Percentiles rank a stretch among this genome's conserved stretches.
phyloP scores from a whole-genome alignment of 1,140 invertebrate genomes.

The Monochamus saltuarius region DNA sequence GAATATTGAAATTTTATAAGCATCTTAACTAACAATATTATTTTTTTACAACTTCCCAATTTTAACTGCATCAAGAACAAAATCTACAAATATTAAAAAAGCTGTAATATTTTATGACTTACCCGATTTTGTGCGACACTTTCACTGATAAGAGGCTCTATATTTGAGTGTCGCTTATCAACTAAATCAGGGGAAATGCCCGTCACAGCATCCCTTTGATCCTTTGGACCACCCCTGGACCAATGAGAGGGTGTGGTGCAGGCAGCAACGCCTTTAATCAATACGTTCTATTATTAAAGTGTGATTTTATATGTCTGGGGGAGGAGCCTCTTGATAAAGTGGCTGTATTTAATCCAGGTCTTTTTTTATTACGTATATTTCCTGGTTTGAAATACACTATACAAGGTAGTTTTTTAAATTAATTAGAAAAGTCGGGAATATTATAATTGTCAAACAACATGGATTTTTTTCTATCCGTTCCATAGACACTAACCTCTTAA shows the following conservation, averaged over 20 bases:
- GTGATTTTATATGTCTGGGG: constrained; percentile 10
- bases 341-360: not conserved
- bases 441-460: too few species aligned
- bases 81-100: too few species aligned
- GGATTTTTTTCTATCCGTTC: too few species aligned
- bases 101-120: not conserved
- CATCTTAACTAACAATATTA: too few species aligned
- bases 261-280: constrained; percentile 24
- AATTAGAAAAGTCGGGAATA: too few species aligned
- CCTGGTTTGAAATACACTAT: constrained; percentile 16
- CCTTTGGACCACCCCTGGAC: constrained; percentile 27
- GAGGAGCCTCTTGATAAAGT: constrained; percentile 21
- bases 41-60: too few species aligned
- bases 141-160: not conserved
- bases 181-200: constrained; percentile 16
- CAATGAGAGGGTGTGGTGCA: constrained; percentile 17
- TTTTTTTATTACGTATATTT: constrained; percentile 18
- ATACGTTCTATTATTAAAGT: constrained; percentile 23
- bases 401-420: too few species aligned
- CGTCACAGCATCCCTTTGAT: constrained; percentile 23
- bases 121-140: constrained; percentile 5
- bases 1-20: too few species aligned
- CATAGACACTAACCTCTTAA: too few species aligned
- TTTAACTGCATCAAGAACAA: too few species aligned
- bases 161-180: constrained; percentile 18